Base-by-base conservation (phyloP, 2,797 vertebrate genomes). In the Brachymystax lenok region DNA sequence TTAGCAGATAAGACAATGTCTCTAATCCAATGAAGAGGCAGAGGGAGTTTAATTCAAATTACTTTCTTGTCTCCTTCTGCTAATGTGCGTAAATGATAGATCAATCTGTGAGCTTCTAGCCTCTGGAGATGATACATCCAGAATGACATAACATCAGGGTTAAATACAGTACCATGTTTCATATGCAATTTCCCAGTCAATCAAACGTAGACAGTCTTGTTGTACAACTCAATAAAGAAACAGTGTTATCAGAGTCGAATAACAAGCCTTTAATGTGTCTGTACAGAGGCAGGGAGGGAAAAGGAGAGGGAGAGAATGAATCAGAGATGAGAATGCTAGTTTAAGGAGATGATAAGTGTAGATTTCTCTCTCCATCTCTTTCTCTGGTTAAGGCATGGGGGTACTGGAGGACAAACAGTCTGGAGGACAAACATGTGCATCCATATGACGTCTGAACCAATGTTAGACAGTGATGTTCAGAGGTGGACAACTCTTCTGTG, bases 121-220 rank as follows among this genome's bases (percentile, higher is more conserved):
- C 82, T 56, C 77, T 85, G 82, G 84, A 91, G 90, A 89, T 83
- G 78, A 85, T 82, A 86, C 80, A 87, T 90, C 88, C 80, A 71
- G 75, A 86, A 84, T 0, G 67, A 85, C 89, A 85, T 88, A 85
- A 87, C 84, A 85, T 85, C 83, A 89, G 77, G 76, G 84, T 90
- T 92, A 91, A 86, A 93, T 87, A 88, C 91, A 90, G 88, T 85
- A 83, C 28, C 28, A 80, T 84, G 81, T 88, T 82, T 90, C 89
- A 89, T 81, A 77, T 86, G 81, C 89, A 89, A 93, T 93, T 92
- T 90, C 83, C 83, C 87, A 89, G 87, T 88, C 88, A 90, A 80
- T 92, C 89, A 91, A 80, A 77, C 88, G 82, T 80, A 73, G 84
- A 81, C 79, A 51, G 75, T 59, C 82, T 86, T 78, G 77, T 76